These are phyloP conservation scores for Macrochelys suwanniensis DNA, from an alignment of 2,797 vertebrate genomes.

Conservation along the genomic window DNA sequence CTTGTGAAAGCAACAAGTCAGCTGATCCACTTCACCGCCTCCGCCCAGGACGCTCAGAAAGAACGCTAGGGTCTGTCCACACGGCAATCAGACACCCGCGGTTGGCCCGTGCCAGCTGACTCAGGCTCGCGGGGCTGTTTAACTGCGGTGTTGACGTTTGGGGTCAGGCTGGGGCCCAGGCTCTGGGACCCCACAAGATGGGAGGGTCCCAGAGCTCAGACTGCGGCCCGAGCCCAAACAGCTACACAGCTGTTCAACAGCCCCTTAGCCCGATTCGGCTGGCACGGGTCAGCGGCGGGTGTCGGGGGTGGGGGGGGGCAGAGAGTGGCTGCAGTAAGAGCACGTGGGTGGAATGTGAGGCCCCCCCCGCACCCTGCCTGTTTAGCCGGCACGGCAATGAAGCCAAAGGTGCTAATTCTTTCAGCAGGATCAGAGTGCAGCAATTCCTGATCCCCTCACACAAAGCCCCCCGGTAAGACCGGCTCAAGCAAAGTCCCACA, in stretches of 20 bases:
- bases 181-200: neutral
- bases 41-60: neutral
- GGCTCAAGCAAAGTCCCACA: too few species aligned
- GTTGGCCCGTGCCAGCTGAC: neutral
- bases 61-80: too few species aligned
- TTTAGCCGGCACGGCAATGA: neutral
- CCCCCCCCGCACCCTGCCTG: too few species aligned
- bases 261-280: too few species aligned
- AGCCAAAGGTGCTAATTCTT: neutral
- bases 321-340: too few species aligned
- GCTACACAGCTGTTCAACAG: neutral
- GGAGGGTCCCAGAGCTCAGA: neutral
- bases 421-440: neutral
- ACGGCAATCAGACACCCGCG: neutral
- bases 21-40: neutral
- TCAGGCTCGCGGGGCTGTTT: neutral
- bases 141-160: neutral
- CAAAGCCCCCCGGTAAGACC: too few species aligned
- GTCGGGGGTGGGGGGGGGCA: rapidly evolving
- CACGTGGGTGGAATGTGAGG: too few species aligned
- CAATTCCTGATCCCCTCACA: too few species aligned
- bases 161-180: neutral
- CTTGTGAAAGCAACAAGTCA: neutral
- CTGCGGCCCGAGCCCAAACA: neutral
- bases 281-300: too few species aligned